These are phyloP conservation scores for Panagrolaimus sp. DNA, from an alignment of 1,140 invertebrate species.

Conservation along the genomic window DNA sequence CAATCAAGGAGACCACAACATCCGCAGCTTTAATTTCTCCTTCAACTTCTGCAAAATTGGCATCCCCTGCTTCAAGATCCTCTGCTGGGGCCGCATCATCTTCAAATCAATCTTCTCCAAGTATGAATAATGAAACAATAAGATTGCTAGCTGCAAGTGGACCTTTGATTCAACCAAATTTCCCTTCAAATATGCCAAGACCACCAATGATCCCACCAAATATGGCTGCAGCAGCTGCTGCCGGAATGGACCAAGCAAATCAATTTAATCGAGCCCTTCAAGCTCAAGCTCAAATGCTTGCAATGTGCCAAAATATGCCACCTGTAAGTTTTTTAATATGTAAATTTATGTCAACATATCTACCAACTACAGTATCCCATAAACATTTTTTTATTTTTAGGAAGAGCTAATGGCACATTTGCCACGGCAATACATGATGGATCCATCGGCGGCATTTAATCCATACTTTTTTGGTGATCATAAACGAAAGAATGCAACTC, in stretches of 20 bases:
- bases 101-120: no score
- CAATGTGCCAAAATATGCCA: neutral
- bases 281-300: neutral
- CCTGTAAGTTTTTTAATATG: conserved; percentile 1
- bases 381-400: no score
- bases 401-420: no score
- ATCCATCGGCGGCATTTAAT: conserved; percentile 24
- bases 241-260: neutral
- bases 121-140: neutral
- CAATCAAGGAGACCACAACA: no score
- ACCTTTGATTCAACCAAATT: neutral
- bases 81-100: no score
- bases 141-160: neutral
- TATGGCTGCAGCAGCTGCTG: neutral
- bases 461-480: conserved; percentile 60
- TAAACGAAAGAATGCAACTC: conserved; percentile 85
- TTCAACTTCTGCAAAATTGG: no score
- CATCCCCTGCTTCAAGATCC: no score
- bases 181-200: neutral
- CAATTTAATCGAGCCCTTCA: neutral
- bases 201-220: conserved; percentile 11
- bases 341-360: no score
- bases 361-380: no score
- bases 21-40: no score
- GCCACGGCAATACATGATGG: neutral